Percentiles rank a stretch among this genome's conserved stretches.
phyloP scores from a whole-genome alignment of 2,113 vertebrate genomes.

The Trochalopteron elliotii region DNA sequence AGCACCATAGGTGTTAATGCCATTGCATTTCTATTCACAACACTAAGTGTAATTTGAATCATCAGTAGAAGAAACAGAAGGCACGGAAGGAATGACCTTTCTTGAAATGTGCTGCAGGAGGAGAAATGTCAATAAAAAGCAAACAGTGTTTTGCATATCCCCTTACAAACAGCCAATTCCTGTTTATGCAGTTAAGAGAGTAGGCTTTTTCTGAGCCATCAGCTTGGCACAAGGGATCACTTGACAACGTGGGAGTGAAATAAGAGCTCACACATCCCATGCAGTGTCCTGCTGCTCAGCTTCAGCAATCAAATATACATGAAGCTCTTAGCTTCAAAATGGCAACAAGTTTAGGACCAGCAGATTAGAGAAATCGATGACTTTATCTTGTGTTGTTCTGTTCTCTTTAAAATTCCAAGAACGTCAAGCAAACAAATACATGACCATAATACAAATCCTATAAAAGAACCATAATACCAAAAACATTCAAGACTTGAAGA shows the following conservation, averaged over 20 bases:
- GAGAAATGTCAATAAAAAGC: conserved; percentile 56
- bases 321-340: conserved; percentile 27
- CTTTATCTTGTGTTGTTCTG: not conserved
- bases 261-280: conserved; percentile 8
- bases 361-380: not conserved
- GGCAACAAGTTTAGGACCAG: not conserved
- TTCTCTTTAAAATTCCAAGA: not conserved
- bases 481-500: not conserved
- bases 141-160: not conserved
- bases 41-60: conserved; percentile 47
- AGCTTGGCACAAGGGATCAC: not conserved
- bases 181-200: not conserved
- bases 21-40: conserved; percentile 20
- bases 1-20: conserved; percentile 29
- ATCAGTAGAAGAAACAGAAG: conserved; percentile 34
- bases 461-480: not conserved
- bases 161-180: conserved; percentile 40
- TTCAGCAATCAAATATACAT: conserved; percentile 50
- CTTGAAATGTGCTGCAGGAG: conserved; percentile 28
- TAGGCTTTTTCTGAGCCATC: not conserved
- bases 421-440: not conserved
- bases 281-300: not conserved
- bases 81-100: conserved; percentile 56
- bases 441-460: not conserved
- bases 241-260: conserved; percentile 32